These are phyloP conservation scores for Lutjanus erythropterus DNA, from an alignment of 2,113 vertebrate genomes.

Conservation along the genomic window DNA sequence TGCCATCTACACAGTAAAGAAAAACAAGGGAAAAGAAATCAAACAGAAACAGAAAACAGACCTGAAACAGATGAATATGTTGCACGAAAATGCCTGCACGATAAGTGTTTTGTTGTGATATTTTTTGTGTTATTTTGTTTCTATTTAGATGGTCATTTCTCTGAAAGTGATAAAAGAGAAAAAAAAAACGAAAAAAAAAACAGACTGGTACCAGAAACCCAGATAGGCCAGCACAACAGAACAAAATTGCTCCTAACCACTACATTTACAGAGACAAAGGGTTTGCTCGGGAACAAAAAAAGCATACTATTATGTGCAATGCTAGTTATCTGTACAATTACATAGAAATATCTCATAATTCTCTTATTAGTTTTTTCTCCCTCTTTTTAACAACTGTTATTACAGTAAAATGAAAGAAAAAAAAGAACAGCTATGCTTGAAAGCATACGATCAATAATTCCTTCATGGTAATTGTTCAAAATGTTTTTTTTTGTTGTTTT, in stretches of 20 bases:
- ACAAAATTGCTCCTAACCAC: constrained; percentile 90
- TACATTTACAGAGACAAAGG: constrained; percentile 95
- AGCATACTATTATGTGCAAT: constrained; percentile 96
- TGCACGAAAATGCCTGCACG: constrained; percentile 80
- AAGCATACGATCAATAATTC: constrained; percentile 91
- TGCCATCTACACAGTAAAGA: constrained; percentile 83
- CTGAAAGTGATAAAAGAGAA: constrained; percentile 66
- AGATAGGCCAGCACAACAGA: constrained; percentile 93
- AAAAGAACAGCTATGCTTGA: constrained; percentile 84
- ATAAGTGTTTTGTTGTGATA: constrained; percentile 82
- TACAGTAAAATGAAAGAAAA: constrained; percentile 91
- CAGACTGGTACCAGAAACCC: constrained; percentile 90
- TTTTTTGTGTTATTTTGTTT: constrained; percentile 67
- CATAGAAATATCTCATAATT: constrained; percentile 95
- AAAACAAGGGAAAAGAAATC: constrained; percentile 65
- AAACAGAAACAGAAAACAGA: constrained; percentile 77
- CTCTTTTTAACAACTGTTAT: constrained; percentile 90
- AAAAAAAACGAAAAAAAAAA: constrained; percentile 56
- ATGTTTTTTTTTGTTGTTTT: constrained; percentile 72
- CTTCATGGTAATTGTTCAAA: constrained; percentile 85
- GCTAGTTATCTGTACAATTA: constrained; percentile 99
- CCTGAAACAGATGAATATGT: constrained; percentile 79
- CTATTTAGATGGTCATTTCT: constrained; percentile 61
- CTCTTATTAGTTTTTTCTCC: constrained; percentile 92
- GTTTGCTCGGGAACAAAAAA: constrained; percentile 91